These are phyloP conservation scores for Caenorhabditis panamensis DNA, from an alignment of 2,888 invertebrate species.

Conservation along the genomic window DNA sequence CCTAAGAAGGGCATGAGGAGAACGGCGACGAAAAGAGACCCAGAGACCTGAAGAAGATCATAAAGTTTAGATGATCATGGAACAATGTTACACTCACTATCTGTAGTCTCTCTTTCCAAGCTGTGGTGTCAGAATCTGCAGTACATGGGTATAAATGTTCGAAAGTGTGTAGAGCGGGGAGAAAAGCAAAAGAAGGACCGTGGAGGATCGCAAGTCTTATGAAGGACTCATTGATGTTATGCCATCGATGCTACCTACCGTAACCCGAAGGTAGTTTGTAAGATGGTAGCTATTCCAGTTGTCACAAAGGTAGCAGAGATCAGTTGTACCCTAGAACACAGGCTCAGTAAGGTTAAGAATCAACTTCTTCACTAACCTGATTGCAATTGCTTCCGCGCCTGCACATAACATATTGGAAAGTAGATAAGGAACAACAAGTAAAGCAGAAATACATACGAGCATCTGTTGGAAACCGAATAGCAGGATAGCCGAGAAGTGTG, in stretches of 20 bases:
- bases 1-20: conserved; percentile 74
- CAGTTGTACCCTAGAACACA: conserved; percentile 64
- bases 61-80: neutral
- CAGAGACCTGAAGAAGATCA: conserved; percentile 73
- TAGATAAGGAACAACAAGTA: conserved; percentile 74
- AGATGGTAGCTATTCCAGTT: conserved; percentile 73
- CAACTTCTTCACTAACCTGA: conserved; percentile 62
- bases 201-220: conserved; percentile 75
- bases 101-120: conserved; percentile 54
- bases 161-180: conserved; percentile 77
- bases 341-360: too few species aligned
- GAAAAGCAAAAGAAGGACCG: conserved; percentile 79
- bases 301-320: conserved; percentile 77
- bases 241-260: conserved; percentile 39
- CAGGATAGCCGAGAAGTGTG: conserved; percentile 34
- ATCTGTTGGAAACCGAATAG: conserved; percentile 70
- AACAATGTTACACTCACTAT: conserved; percentile 9
- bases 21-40: conserved; percentile 74
- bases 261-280: conserved; percentile 77
- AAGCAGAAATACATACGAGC: conserved; percentile 75
- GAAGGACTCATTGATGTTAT: neutral
- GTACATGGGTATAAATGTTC: conserved; percentile 54
- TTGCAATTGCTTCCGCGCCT: conserved; percentile 66
- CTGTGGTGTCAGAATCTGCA: conserved; percentile 24
- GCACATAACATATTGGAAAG: conserved; percentile 74